Conservation (phyloP, 2,797 vertebrate species). For the Darevskia mixta region DNA sequence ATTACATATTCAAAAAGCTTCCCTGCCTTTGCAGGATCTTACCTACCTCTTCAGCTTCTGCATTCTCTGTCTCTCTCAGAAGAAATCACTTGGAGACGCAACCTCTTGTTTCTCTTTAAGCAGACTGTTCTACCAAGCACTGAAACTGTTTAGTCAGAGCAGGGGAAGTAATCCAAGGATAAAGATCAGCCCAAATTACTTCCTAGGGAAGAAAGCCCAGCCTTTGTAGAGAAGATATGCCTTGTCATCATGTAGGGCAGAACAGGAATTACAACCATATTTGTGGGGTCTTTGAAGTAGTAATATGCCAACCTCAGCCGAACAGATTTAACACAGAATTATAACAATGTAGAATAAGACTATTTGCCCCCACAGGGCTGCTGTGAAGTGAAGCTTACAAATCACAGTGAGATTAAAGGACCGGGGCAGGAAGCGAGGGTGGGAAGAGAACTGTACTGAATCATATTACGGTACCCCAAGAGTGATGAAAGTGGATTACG, state of each 20-base stretch:
- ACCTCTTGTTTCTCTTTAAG: neutral
- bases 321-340: neutral
- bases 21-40: neutral
- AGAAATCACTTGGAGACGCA: constrained; percentile 16
- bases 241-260: constrained; percentile 7
- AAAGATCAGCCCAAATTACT: neutral
- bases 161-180: neutral
- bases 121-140: constrained; percentile 3
- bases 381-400: neutral
- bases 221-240: rapidly evolving
- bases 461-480: neutral
- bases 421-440: neutral
- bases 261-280: neutral
- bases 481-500: constrained; percentile 3
- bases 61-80: neutral
- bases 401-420: neutral
- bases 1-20: neutral
- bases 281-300: neutral
- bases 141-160: neutral
- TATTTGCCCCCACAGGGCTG: constrained; percentile 3
- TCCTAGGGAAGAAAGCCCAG: neutral
- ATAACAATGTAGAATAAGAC: neutral
- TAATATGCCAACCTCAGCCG: rapidly evolving
- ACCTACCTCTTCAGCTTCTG: neutral
- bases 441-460: neutral